Evolutionary conservation across 1,140 invertebrate genomes (phyloP).

Genomic region (Berghia stephanieae): DNA sequence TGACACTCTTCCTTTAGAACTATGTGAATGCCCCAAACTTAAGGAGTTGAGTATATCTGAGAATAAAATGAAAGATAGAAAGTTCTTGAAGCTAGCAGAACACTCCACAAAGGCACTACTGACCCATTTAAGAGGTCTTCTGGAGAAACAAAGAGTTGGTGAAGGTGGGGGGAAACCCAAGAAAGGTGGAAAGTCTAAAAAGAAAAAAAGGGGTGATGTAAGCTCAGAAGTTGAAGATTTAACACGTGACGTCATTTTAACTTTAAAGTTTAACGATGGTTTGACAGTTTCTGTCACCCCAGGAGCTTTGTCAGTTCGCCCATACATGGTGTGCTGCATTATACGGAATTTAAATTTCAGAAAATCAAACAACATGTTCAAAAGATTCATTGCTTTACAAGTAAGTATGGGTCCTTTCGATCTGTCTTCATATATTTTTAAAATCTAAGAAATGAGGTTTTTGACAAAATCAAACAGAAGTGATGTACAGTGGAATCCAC

Average conservation of each 20-base stretch:
- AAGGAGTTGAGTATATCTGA: constrained; percentile 76
- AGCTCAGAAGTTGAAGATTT: constrained; percentile 48
- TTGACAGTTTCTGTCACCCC: constrained; percentile 71
- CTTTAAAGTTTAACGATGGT: constrained; percentile 70
- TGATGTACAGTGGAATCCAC: too few relatives aligned
- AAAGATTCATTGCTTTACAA: constrained; percentile 83
- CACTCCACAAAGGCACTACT: constrained; percentile 60
- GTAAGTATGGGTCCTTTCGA: constrained; percentile 48
- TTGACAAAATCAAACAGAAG: too few relatives aligned
- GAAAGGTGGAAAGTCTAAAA: constrained; percentile 49
- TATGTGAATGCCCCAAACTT: constrained; percentile 75
- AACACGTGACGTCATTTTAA: constrained; percentile 59
- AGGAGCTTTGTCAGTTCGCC: constrained; percentile 72
- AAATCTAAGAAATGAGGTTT: too few relatives aligned
- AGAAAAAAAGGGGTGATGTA: constrained; percentile 47
- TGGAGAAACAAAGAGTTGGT: constrained; percentile 67
- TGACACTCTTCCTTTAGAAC: constrained; percentile 72
- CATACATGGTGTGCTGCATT: constrained; percentile 79
- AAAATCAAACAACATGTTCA: constrained; percentile 73
- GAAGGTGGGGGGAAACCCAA: constrained; percentile 46
- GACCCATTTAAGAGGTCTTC: constrained; percentile 53
- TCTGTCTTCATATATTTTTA: background rate
- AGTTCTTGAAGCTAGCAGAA: constrained; percentile 75
- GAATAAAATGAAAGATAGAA: constrained; percentile 78
- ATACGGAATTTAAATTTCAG: constrained; percentile 74